A percentile compares a stretch with the other conserved stretches of the same genome.
Conservation (phyloP, 2,113 vertebrate species). For the Rhegmatorhina hoffmannsi region DNA sequence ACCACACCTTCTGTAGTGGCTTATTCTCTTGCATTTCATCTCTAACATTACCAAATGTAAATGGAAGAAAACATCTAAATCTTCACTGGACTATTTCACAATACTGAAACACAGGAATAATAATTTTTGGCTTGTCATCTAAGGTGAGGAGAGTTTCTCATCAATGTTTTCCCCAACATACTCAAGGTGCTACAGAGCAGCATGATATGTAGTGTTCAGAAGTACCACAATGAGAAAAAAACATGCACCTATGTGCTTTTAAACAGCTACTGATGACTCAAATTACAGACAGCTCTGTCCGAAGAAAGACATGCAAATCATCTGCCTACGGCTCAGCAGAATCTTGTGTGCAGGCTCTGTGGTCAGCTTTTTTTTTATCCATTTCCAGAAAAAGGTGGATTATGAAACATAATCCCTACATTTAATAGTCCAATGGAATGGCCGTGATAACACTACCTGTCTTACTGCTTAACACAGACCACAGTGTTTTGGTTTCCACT, state of each 20-base stretch:
- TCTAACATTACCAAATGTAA: background rate
- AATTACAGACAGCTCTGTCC: background rate
- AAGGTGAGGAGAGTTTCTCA: background rate
- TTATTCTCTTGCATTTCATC: background rate
- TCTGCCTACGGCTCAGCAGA: background rate
- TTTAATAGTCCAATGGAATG: background rate
- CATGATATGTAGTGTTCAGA: background rate
- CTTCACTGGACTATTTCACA: background rate
- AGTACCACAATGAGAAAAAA: background rate
- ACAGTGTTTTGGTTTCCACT: background rate
- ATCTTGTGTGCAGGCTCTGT: background rate
- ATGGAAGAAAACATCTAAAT: background rate
- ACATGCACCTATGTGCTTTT: background rate
- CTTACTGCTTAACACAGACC: background rate
- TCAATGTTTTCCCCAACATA: background rate
- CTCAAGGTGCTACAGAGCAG: background rate
- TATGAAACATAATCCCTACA: background rate
- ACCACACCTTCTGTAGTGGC: background rate
- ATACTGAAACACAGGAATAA: background rate
- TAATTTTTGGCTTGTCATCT: background rate
- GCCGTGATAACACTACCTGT: background rate
- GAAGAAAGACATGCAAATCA: background rate
- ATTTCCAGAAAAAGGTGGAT: background rate
- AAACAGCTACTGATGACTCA: background rate
- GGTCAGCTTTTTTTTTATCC: background rate